Conservation (phyloP, 2,888 invertebrate species). For the Phytoseiulus persimilis region DNA sequence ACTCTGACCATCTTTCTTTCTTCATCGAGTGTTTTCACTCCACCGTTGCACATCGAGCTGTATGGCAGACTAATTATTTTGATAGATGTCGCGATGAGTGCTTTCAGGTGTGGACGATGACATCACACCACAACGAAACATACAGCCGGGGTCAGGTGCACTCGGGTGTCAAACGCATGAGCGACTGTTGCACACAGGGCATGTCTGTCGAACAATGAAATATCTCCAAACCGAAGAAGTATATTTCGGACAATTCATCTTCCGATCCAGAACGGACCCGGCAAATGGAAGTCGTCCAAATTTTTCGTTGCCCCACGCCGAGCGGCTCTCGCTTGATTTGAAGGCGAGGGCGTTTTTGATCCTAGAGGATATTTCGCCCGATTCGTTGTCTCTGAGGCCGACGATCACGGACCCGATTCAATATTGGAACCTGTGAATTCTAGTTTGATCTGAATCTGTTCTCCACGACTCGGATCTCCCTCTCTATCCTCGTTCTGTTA, state of each 20-base stretch:
- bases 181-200: not conserved
- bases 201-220: not conserved
- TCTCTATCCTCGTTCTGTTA: too few relatives aligned
- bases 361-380: too few relatives aligned
- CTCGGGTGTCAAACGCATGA: not conserved
- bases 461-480: too few relatives aligned
- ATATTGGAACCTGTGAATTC: too few relatives aligned
- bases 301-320: not conserved
- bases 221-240: not conserved
- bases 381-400: too few relatives aligned
- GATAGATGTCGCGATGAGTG: constrained; percentile 31
- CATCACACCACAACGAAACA: not conserved
- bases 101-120: constrained; percentile 25
- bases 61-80: constrained; percentile 10
- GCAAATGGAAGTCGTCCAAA: not conserved
- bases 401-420: too few relatives aligned
- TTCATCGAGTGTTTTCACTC: not conserved
- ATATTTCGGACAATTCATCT: not conserved
- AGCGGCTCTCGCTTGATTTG: too few relatives aligned
- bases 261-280: not conserved
- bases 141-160: not conserved
- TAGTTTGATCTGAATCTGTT: too few relatives aligned
- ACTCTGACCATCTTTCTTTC: not conserved
- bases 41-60: not conserved
- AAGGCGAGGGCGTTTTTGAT: too few relatives aligned